phyloP scores from a whole-genome alignment of 2,888 invertebrate species.

The Dichetophora obliterata region DNA sequence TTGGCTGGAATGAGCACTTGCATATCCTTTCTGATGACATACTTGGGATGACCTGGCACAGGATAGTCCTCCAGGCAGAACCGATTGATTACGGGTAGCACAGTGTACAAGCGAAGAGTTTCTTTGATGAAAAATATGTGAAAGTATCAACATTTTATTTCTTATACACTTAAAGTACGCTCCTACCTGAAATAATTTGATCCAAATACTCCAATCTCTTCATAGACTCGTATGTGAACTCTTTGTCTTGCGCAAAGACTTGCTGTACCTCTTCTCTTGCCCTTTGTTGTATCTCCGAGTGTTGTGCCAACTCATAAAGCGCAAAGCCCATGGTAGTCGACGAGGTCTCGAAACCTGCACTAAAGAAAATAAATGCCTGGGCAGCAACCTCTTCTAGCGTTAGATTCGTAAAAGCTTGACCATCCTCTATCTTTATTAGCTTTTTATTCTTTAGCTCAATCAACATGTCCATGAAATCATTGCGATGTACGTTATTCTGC shows the following conservation, averaged over 20 bases:
- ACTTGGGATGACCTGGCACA: conserved; percentile 70
- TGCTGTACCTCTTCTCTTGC: conserved; percentile 68
- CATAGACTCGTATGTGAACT: conserved; percentile 60
- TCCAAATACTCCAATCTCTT: conserved; percentile 61
- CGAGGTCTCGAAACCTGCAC: conserved; percentile 73
- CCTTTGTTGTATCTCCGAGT: conserved; percentile 69
- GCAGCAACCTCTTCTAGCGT: conserved; percentile 70
- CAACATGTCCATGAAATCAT: conserved; percentile 70
- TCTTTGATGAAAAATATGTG: conserved; percentile 57
- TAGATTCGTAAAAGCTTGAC: conserved; percentile 49
- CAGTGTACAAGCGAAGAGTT: conserved; percentile 73
- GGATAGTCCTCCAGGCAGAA: conserved; percentile 71
- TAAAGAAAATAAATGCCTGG: conserved; percentile 72
- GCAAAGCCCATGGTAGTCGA: conserved; percentile 70
- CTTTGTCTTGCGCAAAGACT: conserved; percentile 48
- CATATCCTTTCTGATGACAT: conserved; percentile 69
- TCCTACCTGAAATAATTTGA: conserved; percentile 65
- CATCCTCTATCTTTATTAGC: conserved; percentile 49
- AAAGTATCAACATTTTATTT: neutral
- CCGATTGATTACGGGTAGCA: conserved; percentile 71
- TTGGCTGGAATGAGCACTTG: conserved; percentile 59
- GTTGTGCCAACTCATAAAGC: conserved; percentile 70
- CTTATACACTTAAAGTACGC: conserved; percentile 40
- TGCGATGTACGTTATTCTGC: conserved; percentile 59
- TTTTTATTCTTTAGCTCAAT: conserved; percentile 63